Percentiles rank a stretch among this genome's conserved stretches.
Evolutionary conservation across 2,113 vertebrate genomes (phyloP).

Genomic region (Perccottus glenii): DNA sequence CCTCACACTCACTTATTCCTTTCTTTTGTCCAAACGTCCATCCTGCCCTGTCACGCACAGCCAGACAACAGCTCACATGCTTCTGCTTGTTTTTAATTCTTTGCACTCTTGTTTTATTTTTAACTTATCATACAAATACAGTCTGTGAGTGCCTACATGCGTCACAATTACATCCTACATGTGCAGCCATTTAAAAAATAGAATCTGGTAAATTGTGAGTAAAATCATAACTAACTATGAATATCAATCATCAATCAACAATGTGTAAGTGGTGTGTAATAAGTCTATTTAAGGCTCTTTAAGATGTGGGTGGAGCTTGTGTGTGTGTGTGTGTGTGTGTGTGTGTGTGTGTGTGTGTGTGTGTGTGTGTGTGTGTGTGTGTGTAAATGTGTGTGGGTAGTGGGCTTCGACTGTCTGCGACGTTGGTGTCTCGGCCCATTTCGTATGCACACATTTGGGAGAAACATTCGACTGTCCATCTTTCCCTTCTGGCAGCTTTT

Average conservation of each 20-base stretch:
- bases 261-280: conserved; percentile 35
- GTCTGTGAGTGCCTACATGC: conserved; percentile 9
- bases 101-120: conserved; percentile 15
- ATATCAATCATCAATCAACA: conserved; percentile 37
- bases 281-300: conserved; percentile 37
- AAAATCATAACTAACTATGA: conserved; percentile 53
- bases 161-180: conserved; percentile 22
- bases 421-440: conserved; percentile 24
- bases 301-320: conserved; percentile 33
- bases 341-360: conserved; percentile 26
- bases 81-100: neutral
- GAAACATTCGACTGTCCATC: conserved; percentile 23
- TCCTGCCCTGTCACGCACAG: conserved; percentile 6
- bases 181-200: conserved; percentile 27
- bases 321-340: conserved; percentile 26
- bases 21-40: conserved; percentile 31
- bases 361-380: conserved; percentile 24
- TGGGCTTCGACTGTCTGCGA: conserved; percentile 20
- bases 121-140: neutral
- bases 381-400: conserved; percentile 24
- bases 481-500: conserved; percentile 36
- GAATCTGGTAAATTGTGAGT: conserved; percentile 34
- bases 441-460: conserved; percentile 11
- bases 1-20: conserved; percentile 42
- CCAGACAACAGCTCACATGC: conserved; percentile 15